phyloP scores from a whole-genome alignment of 2,113 vertebrate species.

The Paramisgurnus dabryanus region DNA sequence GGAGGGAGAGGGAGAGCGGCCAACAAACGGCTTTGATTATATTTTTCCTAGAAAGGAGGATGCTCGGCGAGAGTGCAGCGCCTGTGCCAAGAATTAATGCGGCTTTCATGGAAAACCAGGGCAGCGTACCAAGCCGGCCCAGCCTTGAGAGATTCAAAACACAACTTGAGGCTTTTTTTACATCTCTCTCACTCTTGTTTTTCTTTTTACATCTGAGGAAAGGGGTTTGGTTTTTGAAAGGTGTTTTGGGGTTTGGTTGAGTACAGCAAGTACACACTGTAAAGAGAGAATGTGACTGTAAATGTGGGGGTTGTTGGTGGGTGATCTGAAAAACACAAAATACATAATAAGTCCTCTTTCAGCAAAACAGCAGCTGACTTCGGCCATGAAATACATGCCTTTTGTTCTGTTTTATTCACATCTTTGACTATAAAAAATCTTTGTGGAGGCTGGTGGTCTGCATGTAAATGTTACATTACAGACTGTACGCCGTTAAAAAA shows the following conservation, averaged over 20 bases:
- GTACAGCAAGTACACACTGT: neutral
- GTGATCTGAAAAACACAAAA: neutral
- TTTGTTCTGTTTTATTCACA: neutral
- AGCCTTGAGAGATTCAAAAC: constrained; percentile 41
- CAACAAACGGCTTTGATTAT: constrained; percentile 76
- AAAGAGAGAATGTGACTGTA: neutral
- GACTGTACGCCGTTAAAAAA: too few relatives aligned
- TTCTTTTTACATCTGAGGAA: neutral
- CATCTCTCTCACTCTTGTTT: constrained; percentile 11
- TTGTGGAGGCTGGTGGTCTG: neutral
- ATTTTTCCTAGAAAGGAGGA: constrained; percentile 78
- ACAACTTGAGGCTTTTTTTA: constrained; percentile 27
- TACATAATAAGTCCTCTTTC: neutral
- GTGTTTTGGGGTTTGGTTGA: neutral
- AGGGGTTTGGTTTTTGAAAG: neutral
- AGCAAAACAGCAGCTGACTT: neutral
- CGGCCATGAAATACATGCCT: neutral
- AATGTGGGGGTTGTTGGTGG: constrained; percentile 1
- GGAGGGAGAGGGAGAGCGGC: constrained; percentile 46
- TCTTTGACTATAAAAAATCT: neutral
- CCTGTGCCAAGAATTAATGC: constrained; percentile 71
- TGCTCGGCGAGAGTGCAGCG: constrained; percentile 70
- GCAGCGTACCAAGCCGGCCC: constrained; percentile 30
- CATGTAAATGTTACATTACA: neutral
- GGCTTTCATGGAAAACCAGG: constrained; percentile 54